Evolutionary conservation across 2,888 invertebrate species (phyloP), one percentile per base, ranked within the genome.

Genomic region (Lithophane socia): DNA sequence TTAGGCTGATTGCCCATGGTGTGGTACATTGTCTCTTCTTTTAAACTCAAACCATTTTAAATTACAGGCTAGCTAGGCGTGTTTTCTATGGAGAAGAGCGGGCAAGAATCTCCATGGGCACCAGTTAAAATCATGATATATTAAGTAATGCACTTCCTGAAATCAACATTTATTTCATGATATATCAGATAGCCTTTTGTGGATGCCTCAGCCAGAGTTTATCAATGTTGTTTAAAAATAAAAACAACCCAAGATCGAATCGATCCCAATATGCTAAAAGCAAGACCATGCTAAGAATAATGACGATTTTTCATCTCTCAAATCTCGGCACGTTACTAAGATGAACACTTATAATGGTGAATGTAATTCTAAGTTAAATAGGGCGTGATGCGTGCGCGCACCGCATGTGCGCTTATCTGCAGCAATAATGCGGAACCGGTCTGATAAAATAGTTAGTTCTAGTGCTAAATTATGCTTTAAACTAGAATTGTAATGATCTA

Each of bases 361-460:
- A 61, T 67, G 71, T 67, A 56, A 85, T 80, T 63, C 61, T 16
- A 12, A 73, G 24, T 66, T 69, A 61, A 82, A 63, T 81, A 75
- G 75, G 54, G 21, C 75, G 63, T 81, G 82, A 81, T 82, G 85
- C 75, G 75, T 67, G 63, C 54, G 21, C 16, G 67, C 63, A 37
- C 9, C 52, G 24, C 60, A 21, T 60, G 54, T 16, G n/a, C 58
- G 54, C 84, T 79, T 79, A 80, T 84, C 80, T 63, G 56, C 44
- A 80, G 42, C 61, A 69, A 21, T 81, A 65, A 81, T 29, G 74
- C 70, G 85, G 66, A 85, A 85, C 85, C 49, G 9, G 16, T 47
- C 42, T 18, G 82, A 85, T 82, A 74, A 82, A 70, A 74, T 67
- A 37, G 12, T 18, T 24, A 52, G 29, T 54, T 73, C n/a, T 80